Conservation (phyloP, 2,113 vertebrate species). For the Galbula dea region DNA sequence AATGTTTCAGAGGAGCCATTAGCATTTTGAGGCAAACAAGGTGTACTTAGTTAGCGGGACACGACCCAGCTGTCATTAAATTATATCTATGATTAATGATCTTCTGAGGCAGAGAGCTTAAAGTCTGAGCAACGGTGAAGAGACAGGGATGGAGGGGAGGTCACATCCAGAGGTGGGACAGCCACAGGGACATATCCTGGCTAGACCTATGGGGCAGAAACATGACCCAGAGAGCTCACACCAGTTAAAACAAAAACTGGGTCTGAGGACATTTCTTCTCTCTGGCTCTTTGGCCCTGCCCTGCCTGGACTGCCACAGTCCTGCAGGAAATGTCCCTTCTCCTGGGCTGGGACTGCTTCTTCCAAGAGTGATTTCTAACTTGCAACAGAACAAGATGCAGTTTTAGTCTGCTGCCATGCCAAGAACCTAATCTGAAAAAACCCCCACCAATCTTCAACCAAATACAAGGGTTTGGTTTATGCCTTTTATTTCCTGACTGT, state of each 20-base stretch:
- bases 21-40: conserved; percentile 99
- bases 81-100: conserved; percentile 99
- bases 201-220: not conserved
- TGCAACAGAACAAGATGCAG: not conserved
- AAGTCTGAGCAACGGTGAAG: conserved; percentile 69
- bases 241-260: not conserved
- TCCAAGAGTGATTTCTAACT: not conserved
- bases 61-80: conserved; percentile 96
- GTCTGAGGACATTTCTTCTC: too few relatives aligned
- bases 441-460: not conserved
- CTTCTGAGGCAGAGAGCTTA: conserved; percentile 83
- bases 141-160: conserved; percentile 41
- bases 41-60: conserved; percentile 91
- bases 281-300: too few relatives aligned
- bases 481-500: not conserved
- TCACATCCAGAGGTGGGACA: not conserved
- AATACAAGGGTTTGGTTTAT: not conserved
- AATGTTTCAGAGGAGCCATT: conserved; percentile 86
- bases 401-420: not conserved
- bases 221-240: not conserved
- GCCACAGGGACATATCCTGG: accelerated
- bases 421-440: not conserved
- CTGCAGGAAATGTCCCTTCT: too few relatives aligned
- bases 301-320: too few relatives aligned
- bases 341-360: not conserved